Percentiles rank a stretch among this genome's conserved stretches.
phyloP scores from a whole-genome alignment of 35 echinoderm and acorn worm genomes.

The Ptychodera flava region DNA sequence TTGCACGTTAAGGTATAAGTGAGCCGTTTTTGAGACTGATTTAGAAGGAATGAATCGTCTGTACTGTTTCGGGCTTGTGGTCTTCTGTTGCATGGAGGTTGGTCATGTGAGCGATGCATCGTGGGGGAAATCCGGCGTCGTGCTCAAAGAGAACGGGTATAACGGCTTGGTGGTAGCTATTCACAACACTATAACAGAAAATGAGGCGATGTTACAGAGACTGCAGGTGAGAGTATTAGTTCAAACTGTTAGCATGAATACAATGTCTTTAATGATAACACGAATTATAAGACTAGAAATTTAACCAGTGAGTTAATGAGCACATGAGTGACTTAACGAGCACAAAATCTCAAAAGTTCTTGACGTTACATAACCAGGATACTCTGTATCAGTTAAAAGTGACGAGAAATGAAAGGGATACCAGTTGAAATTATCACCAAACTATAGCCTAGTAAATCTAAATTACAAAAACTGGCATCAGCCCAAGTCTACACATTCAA shows the following conservation, averaged over 20 bases:
- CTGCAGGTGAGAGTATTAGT: conserved; percentile 11
- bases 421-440: too few relatives aligned
- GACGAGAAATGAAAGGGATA: too few relatives aligned
- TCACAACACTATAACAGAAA: conserved; percentile 16
- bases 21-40: neutral
- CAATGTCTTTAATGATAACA: neutral
- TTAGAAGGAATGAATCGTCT: neutral
- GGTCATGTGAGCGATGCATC: neutral
- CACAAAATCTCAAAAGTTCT: neutral
- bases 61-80: neutral
- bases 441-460: too few relatives aligned
- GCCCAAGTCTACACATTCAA: too few relatives aligned
- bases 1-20: too few relatives aligned
- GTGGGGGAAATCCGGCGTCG: neutral
- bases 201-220: conserved; percentile 18
- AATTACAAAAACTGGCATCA: too few relatives aligned
- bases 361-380: too few relatives aligned
- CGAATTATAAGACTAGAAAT: neutral
- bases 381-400: too few relatives aligned
- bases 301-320: neutral
- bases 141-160: conserved; percentile 31
- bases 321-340: neutral
- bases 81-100: neutral
- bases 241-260: neutral
- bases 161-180: conserved; percentile 38